Conservation (phyloP, 2,888 invertebrate genomes). For the Apodemia hepburni region DNA sequence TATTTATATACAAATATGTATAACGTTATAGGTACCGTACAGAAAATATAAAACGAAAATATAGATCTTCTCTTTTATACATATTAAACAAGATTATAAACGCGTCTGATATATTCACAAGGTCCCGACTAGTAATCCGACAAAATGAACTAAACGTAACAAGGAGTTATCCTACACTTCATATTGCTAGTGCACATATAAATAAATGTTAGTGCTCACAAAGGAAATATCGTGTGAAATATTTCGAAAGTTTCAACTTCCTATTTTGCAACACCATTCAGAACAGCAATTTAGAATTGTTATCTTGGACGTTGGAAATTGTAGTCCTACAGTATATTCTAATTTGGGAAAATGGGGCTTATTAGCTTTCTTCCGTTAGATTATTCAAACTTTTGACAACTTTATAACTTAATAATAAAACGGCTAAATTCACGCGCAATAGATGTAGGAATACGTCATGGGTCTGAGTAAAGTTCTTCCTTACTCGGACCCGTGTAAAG, state of each 20-base stretch:
- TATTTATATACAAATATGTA: no score
- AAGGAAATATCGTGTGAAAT: background rate
- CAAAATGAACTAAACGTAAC: background rate
- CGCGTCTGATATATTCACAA: background rate
- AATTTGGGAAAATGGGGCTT: background rate
- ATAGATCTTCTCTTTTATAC: no score
- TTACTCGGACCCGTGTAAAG: no score
- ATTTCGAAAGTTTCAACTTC: background rate
- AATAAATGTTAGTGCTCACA: constrained; percentile 5
- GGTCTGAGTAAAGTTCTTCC: no score
- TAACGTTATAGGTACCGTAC: no score
- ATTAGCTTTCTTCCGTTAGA: background rate
- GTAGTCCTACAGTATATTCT: background rate
- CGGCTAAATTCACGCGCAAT: no score
- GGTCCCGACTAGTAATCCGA: background rate
- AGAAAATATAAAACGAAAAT: no score
- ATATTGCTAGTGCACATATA: background rate
- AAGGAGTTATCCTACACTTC: background rate
- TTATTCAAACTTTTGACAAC: no score
- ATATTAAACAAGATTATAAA: no score
- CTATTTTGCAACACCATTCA: background rate
- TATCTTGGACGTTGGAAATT: background rate
- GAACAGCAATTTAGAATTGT: background rate
- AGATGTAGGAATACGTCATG: no score
- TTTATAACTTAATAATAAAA: no score